Conservation (phyloP, 1,140 invertebrate genomes). For the Leptoteleia sp. region DNA sequence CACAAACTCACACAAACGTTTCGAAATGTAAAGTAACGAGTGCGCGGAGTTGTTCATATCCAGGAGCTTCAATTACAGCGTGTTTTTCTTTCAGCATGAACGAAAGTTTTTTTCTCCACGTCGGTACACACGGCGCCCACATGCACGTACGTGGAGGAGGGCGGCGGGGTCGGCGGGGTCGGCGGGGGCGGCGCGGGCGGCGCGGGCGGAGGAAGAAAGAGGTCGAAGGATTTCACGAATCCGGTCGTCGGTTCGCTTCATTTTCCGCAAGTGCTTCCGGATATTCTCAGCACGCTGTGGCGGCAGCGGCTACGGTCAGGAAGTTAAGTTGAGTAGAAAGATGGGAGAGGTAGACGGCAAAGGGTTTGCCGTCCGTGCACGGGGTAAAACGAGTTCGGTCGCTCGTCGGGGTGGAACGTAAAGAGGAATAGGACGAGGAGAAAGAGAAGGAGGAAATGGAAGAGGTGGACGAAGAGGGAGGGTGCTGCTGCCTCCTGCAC, state of each 20-base stretch:
- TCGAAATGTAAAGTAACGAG: slow-evolving; percentile 37
- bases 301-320: slow-evolving; percentile 65
- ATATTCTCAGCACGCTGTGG: slow-evolving; percentile 75
- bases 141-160: slow-evolving; percentile 1
- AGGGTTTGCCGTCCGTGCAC: slow-evolving; percentile 61
- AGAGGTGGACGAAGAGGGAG: slow-evolving; percentile 57
- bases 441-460: slow-evolving; percentile 60
- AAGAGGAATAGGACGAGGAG: slow-evolving; percentile 58
- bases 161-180: not conserved
- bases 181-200: no score
- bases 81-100: slow-evolving; percentile 63
- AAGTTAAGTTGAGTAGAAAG: slow-evolving; percentile 69
- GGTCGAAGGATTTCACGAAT: slow-evolving; percentile 67
- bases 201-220: slow-evolving; percentile 23
- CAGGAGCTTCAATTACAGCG: slow-evolving; percentile 51
- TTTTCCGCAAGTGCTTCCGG: slow-evolving; percentile 77
- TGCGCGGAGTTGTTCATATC: slow-evolving; percentile 49
- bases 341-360: slow-evolving; percentile 61
- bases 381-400: slow-evolving; percentile 61
- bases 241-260: slow-evolving; percentile 72
- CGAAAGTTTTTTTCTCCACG: slow-evolving; percentile 57
- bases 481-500: slow-evolving; percentile 77
- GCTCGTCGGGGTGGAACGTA: slow-evolving; percentile 58
- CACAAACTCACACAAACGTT: slow-evolving; percentile 36
- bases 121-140: slow-evolving; percentile 46